A percentile compares a stretch with the other conserved stretches of the same genome.
These are phyloP conservation scores for Pseudachorutes palmiensis DNA, from an alignment of 1,140 invertebrate species.

Conservation along the genomic window DNA sequence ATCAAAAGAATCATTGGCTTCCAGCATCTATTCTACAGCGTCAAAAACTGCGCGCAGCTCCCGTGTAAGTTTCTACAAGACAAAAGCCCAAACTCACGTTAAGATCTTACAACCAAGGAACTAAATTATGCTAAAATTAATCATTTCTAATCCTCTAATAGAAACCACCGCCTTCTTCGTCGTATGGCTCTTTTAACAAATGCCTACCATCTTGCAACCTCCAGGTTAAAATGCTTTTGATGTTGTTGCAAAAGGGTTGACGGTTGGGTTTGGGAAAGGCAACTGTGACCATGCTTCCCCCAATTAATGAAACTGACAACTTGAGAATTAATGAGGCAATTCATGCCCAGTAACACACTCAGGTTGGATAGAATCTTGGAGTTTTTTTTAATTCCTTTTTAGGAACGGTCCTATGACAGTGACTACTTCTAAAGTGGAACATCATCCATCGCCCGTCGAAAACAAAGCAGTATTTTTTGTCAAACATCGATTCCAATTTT, in stretches of 20 bases:
- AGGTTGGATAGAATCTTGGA: no score
- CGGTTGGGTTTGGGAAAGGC: no score
- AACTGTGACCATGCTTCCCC: no score
- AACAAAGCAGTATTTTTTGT: no score
- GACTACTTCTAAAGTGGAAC: conserved; percentile 7
- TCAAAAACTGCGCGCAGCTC: not conserved
- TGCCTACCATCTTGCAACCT: not conserved
- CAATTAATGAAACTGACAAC: no score
- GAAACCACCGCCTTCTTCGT: not conserved
- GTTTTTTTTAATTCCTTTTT: not conserved
- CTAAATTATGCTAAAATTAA: no score
- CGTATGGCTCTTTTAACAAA: not conserved
- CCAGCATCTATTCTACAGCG: not conserved
- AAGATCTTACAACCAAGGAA: no score
- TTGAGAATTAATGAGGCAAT: no score
- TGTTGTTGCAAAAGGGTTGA: no score
- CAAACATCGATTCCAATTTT: no score
- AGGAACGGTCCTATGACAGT: conserved; percentile 4
- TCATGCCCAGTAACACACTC: no score
- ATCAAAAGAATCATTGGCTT: not conserved
- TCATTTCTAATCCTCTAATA: not conserved
- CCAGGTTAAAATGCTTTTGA: not conserved
- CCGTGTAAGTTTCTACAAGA: not conserved
- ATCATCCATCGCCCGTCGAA: no score
- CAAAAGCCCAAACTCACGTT: not conserved